Evolutionary conservation across 1,140 invertebrate genomes (phyloP).

Genomic region (Calosoma granatense): DNA sequence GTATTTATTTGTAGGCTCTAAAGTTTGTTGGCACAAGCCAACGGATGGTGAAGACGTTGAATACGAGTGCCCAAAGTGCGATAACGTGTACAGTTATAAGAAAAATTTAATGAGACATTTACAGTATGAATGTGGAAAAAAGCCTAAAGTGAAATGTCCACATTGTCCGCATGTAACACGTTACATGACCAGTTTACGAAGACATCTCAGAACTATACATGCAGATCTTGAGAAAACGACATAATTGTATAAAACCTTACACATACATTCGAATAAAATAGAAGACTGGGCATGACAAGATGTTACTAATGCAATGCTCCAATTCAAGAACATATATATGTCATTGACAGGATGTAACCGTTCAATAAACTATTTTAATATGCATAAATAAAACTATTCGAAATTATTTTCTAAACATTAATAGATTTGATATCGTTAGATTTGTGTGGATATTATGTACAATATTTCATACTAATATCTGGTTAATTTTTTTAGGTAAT

Average conservation of each 20-base stretch:
- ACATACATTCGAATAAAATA: too few relatives aligned
- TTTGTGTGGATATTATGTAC: background rate
- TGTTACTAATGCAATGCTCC: too few relatives aligned
- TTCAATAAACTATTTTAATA: too few relatives aligned
- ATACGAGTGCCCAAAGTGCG: constrained; percentile 44
- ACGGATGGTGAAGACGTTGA: constrained; percentile 12
- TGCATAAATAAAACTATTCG: background rate
- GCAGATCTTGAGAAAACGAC: too few relatives aligned
- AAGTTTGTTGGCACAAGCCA: too few relatives aligned
- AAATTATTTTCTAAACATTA: background rate
- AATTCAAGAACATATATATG: too few relatives aligned
- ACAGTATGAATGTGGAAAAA: constrained; percentile 57
- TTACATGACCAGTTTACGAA: background rate
- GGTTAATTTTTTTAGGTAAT: background rate
- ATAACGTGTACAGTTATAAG: constrained; percentile 44
- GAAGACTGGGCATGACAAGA: too few relatives aligned
- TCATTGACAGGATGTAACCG: too few relatives aligned
- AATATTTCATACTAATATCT: background rate
- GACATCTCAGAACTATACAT: constrained; percentile 1
- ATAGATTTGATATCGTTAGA: background rate
- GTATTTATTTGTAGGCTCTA: too few relatives aligned
- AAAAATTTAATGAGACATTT: constrained; percentile 46
- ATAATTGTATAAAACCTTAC: too few relatives aligned
- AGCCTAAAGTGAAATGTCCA: constrained; percentile 50
- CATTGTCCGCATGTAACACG: constrained; percentile 27